These are phyloP conservation scores for Oostethus manadensis DNA, from an alignment of 2,113 vertebrate species.

Conservation along the genomic window DNA sequence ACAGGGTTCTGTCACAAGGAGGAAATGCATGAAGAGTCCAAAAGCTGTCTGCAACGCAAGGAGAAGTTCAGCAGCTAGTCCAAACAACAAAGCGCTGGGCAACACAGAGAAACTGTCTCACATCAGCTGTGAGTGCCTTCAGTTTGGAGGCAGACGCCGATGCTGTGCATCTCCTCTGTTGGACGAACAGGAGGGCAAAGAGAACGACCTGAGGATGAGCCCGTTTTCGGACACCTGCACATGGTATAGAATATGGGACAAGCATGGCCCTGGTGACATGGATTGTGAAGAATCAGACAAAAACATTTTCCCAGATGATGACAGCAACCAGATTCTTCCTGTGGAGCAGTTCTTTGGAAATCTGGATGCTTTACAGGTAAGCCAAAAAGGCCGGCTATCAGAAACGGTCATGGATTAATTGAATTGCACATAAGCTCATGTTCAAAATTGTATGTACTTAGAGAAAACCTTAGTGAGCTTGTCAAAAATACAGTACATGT, in stretches of 20 bases:
- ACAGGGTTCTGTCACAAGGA: conserved; percentile 38
- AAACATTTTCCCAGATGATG: conserved; percentile 79
- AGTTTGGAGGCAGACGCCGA: conserved; percentile 10
- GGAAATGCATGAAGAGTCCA: conserved; percentile 27
- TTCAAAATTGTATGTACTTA: neutral
- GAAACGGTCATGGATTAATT: too few species aligned
- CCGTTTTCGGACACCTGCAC: conserved; percentile 1
- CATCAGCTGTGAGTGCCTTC: conserved; percentile 42
- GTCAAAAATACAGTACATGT: neutral
- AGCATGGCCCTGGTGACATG: neutral
- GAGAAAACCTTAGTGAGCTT: neutral
- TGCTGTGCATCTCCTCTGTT: conserved; percentile 35
- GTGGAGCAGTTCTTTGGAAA: conserved; percentile 92
- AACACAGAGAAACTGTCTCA: conserved; percentile 20
- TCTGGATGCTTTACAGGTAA: conserved; percentile 79
- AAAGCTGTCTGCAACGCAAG: conserved; percentile 6
- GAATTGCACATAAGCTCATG: neutral
- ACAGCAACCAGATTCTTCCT: conserved; percentile 93
- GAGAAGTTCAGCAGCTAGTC: conserved; percentile 3
- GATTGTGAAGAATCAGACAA: conserved; percentile 46
- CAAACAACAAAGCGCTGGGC: neutral
- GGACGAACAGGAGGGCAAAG: conserved; percentile 48
- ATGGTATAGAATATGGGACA: neutral
- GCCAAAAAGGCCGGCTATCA: neutral
- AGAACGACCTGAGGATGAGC: conserved; percentile 23